Percentiles rank a stretch among this genome's conserved stretches.
phyloP scores from a whole-genome alignment of 2,113 vertebrate genomes.

The Laterallus jamaicensis region DNA sequence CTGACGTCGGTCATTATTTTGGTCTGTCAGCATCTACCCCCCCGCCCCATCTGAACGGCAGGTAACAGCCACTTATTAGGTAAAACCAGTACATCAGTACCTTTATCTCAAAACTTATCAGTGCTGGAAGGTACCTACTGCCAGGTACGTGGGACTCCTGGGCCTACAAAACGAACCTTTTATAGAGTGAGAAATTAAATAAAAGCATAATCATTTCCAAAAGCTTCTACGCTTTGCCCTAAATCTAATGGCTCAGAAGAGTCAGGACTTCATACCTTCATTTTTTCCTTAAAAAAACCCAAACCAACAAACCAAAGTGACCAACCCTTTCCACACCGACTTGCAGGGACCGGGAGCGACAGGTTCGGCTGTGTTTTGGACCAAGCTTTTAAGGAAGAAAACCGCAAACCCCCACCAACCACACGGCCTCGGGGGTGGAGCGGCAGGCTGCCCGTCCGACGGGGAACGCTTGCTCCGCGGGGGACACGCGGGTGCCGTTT shows the following conservation, averaged over 20 bases:
- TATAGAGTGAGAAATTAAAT: neutral
- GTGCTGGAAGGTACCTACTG: neutral
- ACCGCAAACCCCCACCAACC: too few relatives aligned
- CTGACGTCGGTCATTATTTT: neutral
- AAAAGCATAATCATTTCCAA: too few relatives aligned
- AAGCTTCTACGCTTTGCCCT: neutral
- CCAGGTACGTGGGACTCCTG: rapidly evolving
- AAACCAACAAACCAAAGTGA: too few relatives aligned
- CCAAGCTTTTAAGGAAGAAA: neutral
- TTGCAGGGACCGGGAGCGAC: neutral
- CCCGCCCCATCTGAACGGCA: neutral
- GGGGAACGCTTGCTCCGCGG: neutral
- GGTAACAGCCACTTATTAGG: neutral
- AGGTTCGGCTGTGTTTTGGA: neutral
- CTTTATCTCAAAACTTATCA: neutral
- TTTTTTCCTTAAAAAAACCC: neutral
- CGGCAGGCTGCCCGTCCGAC: neutral
- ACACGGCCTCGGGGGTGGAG: neutral
- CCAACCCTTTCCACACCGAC: neutral
- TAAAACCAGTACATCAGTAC: neutral
- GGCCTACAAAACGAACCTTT: neutral
- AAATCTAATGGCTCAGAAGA: neutral
- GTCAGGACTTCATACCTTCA: neutral
- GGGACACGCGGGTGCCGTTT: too few relatives aligned
- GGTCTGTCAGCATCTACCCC: too few relatives aligned